Base-by-base conservation (phyloP, 2,888 invertebrate genomes). In the Stegophylla sp. region DNA sequence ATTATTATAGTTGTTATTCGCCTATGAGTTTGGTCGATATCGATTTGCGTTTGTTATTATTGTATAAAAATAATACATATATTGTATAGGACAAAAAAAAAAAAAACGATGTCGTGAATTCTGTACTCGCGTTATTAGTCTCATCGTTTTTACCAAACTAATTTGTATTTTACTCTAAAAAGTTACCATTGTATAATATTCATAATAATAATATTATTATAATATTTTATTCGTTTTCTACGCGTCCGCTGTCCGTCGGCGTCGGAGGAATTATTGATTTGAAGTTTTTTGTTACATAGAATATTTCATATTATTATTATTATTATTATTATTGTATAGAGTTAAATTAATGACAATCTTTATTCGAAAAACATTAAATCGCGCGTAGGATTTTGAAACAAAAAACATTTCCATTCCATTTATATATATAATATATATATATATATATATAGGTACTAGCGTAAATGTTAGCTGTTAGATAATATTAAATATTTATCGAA, bases 331-430 rank as follows among this genome's bases (percentile, higher is more conserved):
- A 66, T 26, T 73, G 23, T 66, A 76, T 56, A 56, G n/a, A n/a
- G 59, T 77, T 69, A 67, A 59, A 67, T 67, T 59, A 13, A 59
- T 77, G 77, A 77, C 77, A 77, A 77, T 77, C 77, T 77, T 43
- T 69, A 28, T 17, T 59, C 45, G 20, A 59, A 77, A n/a, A 28
- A 28, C 17, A 77, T 59, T 51, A 43, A 66, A 76, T 53, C 51
- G n/a, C 48, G n/a, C 13, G 23, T 76, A 64, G 64, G 23, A 76
- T 17, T 23, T n/a, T 53, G n/a, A 45, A 66, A 66, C 43, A 43
- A 66, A 53, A 41, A 26, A 7, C 34, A 34, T 75, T 64, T 66
- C 41, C 13, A 12, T 56, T 3, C 23, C 20, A 66, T 23, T n/a
- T 26, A 67, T 56, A 73, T 73, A 45, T 45, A 61, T 74, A 61